Evolutionary conservation across 2,113 vertebrate species (phyloP).

Genomic region (Hippocampus comes): DNA sequence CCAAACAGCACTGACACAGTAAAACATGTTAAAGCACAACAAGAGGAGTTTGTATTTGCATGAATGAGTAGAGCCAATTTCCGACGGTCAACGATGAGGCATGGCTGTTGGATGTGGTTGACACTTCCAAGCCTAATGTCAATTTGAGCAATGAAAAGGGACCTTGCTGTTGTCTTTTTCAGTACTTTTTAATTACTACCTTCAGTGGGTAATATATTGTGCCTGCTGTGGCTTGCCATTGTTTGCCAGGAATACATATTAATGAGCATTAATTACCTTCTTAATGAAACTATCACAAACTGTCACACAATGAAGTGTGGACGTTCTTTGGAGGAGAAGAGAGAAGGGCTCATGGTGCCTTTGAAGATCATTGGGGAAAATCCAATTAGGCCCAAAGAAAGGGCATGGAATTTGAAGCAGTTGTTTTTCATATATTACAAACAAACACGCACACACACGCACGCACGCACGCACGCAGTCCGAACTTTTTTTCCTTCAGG

Average conservation of each 20-base stretch:
- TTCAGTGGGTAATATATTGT: conserved; percentile 60
- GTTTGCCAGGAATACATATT: conserved; percentile 73
- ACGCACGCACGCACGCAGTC: not conserved
- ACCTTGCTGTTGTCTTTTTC: conserved; percentile 59
- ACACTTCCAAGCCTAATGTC: conserved; percentile 60
- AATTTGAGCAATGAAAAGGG: conserved; percentile 55
- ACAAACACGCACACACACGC: not conserved
- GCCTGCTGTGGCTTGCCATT: conserved; percentile 43
- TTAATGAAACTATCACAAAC: conserved; percentile 78
- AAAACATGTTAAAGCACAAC: conserved; percentile 27
- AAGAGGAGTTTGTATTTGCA: conserved; percentile 53
- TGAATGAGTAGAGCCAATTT: conserved; percentile 48
- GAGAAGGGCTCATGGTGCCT: conserved; percentile 54
- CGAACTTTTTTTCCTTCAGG: conserved; percentile 33
- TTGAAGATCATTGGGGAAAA: conserved; percentile 77
- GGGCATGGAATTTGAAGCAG: conserved; percentile 60
- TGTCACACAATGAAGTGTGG: conserved; percentile 64
- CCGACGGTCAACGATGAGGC: conserved; percentile 52
- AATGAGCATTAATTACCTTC: conserved; percentile 77
- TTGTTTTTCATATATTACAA: conserved; percentile 60
- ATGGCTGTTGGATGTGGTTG: conserved; percentile 50
- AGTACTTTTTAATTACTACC: conserved; percentile 69
- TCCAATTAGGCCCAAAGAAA: conserved; percentile 75
- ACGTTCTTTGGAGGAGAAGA: conserved; percentile 58
- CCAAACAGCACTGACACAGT: conserved; percentile 2